Evolutionary conservation across 1,140 invertebrate genomes (phyloP).

Genomic region (Sitobion miscanthi): DNA sequence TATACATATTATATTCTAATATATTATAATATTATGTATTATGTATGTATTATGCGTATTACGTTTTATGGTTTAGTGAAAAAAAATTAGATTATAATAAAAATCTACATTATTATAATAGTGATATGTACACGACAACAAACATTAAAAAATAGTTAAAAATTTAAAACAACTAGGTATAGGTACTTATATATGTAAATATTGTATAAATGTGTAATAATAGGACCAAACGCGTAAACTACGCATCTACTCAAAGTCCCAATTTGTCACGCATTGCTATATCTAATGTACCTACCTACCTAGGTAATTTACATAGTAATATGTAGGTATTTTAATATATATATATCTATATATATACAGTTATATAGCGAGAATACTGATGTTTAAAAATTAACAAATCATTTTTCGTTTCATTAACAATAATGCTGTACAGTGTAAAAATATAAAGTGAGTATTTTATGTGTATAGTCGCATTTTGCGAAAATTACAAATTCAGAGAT

Average conservation of each 20-base stretch:
- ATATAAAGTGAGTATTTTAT: conserved; percentile 26
- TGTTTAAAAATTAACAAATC: conserved; percentile 3
- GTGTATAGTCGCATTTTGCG: neutral
- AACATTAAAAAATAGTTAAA: conserved; percentile 40
- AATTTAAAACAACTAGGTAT: neutral
- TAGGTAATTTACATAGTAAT: neutral
- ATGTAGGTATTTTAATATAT: neutral
- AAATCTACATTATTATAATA: conserved; percentile 19
- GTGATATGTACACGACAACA: conserved; percentile 34
- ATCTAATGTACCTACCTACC: neutral
- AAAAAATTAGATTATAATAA: neutral
- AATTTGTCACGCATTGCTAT: neutral
- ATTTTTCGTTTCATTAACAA: neutral
- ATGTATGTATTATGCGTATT: neutral
- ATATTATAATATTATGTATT: neutral
- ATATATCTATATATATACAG: conserved; percentile 6
- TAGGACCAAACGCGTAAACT: neutral
- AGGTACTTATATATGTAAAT: neutral
- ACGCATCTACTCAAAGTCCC: neutral
- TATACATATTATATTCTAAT: neutral
- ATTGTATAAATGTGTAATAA: too few relatives aligned
- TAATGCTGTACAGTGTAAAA: conserved; percentile 36
- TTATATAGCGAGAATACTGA: conserved; percentile 7
- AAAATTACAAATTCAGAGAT: conserved; percentile 39
- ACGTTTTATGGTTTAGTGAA: neutral